Conservation (phyloP, 2,113 vertebrate genomes). For the Gallinago paraguaiae region DNA sequence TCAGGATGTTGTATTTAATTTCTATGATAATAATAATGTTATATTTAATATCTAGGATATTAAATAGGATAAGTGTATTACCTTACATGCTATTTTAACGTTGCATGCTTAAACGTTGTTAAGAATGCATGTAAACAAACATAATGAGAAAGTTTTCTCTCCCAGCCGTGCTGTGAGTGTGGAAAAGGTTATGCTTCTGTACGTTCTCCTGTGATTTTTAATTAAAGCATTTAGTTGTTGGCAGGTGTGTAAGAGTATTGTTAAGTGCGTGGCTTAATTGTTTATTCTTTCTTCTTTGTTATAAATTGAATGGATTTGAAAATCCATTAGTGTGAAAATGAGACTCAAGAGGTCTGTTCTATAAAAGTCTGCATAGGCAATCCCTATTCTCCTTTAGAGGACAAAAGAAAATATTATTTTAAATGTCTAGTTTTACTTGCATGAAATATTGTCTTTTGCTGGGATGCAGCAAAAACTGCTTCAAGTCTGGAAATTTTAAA, state of each 20-base stretch:
- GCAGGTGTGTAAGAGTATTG: conserved; percentile 66
- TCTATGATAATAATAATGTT: not conserved
- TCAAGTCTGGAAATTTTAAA: not conserved
- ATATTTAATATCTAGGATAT: not conserved
- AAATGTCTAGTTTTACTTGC: conserved; percentile 42
- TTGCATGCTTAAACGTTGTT: not conserved
- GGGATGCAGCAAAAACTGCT: not conserved
- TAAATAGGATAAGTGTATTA: not conserved
- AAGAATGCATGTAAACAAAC: not conserved
- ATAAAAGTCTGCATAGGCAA: conserved; percentile 4
- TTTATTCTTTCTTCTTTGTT: conserved; percentile 73
- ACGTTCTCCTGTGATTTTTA: conserved; percentile 65
- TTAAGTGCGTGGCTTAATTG: conserved; percentile 69
- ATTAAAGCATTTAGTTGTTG: conserved; percentile 70
- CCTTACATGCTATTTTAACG: not conserved
- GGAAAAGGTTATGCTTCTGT: conserved; percentile 47
- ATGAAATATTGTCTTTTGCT: not conserved
- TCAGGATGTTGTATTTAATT: not conserved
- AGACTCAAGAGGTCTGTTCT: conserved; percentile 58
- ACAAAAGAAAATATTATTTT: conserved; percentile 55
- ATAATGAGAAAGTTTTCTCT: conserved; percentile 26
- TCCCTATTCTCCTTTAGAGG: conserved; percentile 33
- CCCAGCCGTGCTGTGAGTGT: not conserved
- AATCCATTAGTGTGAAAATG: conserved; percentile 69
- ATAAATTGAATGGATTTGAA: conserved; percentile 63